Base-by-base conservation (phyloP, 1,140 invertebrate species). In the Glomeris maerens region DNA sequence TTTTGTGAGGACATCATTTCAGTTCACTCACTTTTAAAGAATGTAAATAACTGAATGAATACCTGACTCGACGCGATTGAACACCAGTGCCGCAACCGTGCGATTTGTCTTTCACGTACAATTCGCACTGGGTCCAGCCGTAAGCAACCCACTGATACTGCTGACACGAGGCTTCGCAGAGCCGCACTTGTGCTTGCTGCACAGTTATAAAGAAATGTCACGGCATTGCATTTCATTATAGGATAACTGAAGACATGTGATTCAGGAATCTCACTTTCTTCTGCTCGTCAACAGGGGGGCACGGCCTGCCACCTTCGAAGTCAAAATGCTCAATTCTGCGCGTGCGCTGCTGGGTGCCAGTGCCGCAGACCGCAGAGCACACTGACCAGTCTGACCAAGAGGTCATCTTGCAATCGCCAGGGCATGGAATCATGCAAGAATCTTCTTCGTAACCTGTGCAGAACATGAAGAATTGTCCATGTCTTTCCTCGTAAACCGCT, bases 321-420 rank as follows among this genome's bases (percentile, higher is more conserved):
- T 3, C 41, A 3, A 4, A 3, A n/a, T 27, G 27, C 2, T 14
- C 3, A 27, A 60, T 48, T 25, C 50, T 54, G 23, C 70, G 52
- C 13, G 49, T 61, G 50, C 71, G 55, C 51, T 64, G 64, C 52
- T 66, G 61, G 45, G 71, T 67, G 3, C 72, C 70, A 53, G 65
- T 62, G 7, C 74, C 75, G 62, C 74, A 76, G 4, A 72, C 68
- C 2, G 72, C 72, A 38, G 75, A 76, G 57, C 80, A 83, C 2
- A 74, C 65, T 1, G 78, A 78, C 74, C 74, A 76, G 13, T 67
- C 62, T 29, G 67, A 66, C 74, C 74, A 76, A 0, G 65, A 59
- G 17, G 66, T 68, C 48, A 74, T 64, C 2, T 63, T 59, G 57
- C 74, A 77, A 55, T 71, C 58, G 5, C 31, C 20, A n/a, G 48